Evolutionary conservation across 1,140 invertebrate species (phyloP).

Genomic region (Halyomorpha halys): DNA sequence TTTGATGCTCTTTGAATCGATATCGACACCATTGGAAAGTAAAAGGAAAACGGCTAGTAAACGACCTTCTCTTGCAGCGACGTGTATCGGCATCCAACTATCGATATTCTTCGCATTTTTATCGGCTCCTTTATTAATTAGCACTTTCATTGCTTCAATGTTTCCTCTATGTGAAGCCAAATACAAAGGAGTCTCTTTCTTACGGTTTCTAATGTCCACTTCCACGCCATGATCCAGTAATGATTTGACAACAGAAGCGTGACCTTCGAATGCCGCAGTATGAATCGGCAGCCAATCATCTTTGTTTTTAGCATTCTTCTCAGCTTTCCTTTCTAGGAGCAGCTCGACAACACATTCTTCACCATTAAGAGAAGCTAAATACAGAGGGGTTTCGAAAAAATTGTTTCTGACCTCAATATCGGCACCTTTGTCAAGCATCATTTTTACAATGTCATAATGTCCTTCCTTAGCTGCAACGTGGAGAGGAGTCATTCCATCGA

Average conservation of each 20-base stretch:
- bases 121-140: background rate
- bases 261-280: background rate
- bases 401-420: no score
- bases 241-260: background rate
- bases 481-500: no score
- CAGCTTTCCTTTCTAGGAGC: no score
- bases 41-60: background rate
- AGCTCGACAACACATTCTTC: no score
- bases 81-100: background rate
- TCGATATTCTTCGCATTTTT: background rate
- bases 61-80: background rate
- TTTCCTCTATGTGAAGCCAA: background rate
- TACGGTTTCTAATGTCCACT: background rate
- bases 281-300: background rate
- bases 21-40: background rate
- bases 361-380: no score
- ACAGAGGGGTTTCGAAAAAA: no score
- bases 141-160: background rate
- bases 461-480: no score
- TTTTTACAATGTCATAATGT: no score
- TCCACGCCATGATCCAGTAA: background rate
- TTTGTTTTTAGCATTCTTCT: no score
- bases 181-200: background rate
- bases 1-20: background rate
- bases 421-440: no score